A percentile compares a stretch with the other conserved stretches of the same genome.
These are phyloP conservation scores for Spondyliosoma cantharus DNA, from an alignment of 2,797 vertebrate species.

Conservation along the genomic window DNA sequence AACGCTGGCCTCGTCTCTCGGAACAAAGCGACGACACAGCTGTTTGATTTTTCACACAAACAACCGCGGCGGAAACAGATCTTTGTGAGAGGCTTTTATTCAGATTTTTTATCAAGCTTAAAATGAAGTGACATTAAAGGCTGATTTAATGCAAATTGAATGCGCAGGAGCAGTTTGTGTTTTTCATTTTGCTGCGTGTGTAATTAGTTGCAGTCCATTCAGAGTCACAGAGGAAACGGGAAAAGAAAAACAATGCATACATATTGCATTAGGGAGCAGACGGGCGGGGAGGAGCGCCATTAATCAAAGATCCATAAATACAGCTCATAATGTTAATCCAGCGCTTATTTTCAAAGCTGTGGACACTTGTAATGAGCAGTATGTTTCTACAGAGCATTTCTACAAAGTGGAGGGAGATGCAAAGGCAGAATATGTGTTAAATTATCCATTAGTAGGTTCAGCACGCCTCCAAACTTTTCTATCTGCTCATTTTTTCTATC, in stretches of 20 bases:
- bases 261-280: conserved; percentile 79
- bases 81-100: conserved; percentile 38
- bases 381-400: conserved; percentile 53
- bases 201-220: conserved; percentile 77
- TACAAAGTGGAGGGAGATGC: conserved; percentile 44
- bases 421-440: conserved; percentile 44
- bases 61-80: conserved; percentile 33
- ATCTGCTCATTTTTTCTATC: conserved; percentile 5
- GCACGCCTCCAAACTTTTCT: conserved; percentile 9
- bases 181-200: conserved; percentile 63
- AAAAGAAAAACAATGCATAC: conserved; percentile 76
- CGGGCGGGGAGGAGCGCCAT: conserved; percentile 66
- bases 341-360: conserved; percentile 56
- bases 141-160: conserved; percentile 74
- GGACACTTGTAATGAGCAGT: conserved; percentile 58
- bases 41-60: conserved; percentile 55
- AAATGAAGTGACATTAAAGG: conserved; percentile 70
- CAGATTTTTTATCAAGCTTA: conserved; percentile 42
- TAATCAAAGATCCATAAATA: conserved; percentile 79
- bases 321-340: conserved; percentile 61
- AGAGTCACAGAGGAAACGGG: conserved; percentile 63
- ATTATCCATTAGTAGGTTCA: conserved; percentile 46
- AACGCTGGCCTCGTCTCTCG: conserved; percentile 15
- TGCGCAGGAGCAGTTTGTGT: conserved; percentile 65
- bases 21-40: conserved; percentile 42